A percentile compares a stretch with the other conserved stretches of the same genome.
phyloP scores from a whole-genome alignment of 2,888 invertebrate species.

The Epiblema foenella region DNA sequence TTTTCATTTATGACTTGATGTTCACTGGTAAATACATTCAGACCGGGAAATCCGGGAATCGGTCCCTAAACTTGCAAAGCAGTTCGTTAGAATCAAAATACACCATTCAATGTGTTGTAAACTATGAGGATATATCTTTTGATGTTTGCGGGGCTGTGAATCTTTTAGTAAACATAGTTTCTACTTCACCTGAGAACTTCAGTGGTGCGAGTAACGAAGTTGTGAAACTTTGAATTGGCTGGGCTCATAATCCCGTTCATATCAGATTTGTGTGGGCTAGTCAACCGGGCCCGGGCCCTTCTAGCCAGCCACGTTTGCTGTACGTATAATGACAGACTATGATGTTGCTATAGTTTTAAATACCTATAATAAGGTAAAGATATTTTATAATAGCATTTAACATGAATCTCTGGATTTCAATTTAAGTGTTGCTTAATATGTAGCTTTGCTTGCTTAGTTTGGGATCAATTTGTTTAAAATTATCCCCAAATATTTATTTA shows the following conservation, averaged over 20 bases:
- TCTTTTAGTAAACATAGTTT: constrained; percentile 50
- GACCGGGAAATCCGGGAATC: not conserved
- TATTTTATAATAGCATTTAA: not conserved
- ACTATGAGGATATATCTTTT: constrained; percentile 7
- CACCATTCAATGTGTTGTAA: not conserved
- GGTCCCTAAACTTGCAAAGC: not conserved
- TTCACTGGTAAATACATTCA: not conserved
- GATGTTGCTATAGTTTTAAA: constrained; percentile 9
- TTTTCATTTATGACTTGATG: not conserved
- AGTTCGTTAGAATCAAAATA: not conserved
- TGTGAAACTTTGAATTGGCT: constrained; percentile 78
- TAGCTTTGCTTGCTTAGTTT: no score
- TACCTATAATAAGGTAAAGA: not conserved
- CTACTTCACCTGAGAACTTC: constrained; percentile 70
- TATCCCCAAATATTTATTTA: no score
- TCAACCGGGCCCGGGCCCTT: constrained; percentile 13
- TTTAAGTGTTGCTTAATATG: no score
- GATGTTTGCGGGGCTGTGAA: constrained; percentile 13
- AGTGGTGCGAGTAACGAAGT: constrained; percentile 77
- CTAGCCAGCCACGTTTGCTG: constrained; percentile 15
- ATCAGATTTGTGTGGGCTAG: constrained; percentile 42
- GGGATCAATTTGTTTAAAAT: no score
- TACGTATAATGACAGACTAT: constrained; percentile 22
- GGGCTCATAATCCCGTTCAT: constrained; percentile 44
- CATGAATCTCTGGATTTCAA: no score